A percentile compares a stretch with the other conserved stretches of the same genome.
Evolutionary conservation across 2,113 vertebrate genomes (phyloP).

Genomic region (Notarius quadriscutis): DNA sequence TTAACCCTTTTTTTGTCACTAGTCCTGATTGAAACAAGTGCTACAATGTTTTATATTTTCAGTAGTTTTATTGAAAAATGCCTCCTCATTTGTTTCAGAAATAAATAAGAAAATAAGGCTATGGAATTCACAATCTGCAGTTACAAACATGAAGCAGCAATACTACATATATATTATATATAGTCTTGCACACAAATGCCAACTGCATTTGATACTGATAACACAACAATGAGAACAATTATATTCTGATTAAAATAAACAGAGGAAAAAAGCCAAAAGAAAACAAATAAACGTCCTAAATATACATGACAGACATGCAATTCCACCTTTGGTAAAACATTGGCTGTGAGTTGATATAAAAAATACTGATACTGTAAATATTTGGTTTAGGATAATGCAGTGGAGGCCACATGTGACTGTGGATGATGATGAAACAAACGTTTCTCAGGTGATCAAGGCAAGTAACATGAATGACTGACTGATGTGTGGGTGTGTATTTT

Average conservation of each 20-base stretch:
- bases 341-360: constrained; percentile 83
- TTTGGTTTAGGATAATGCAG: constrained; percentile 79
- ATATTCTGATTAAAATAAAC: constrained; percentile 83
- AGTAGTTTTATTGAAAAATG: constrained; percentile 99
- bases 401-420: constrained; percentile 76
- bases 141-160: constrained; percentile 91
- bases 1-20: not conserved
- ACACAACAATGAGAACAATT: constrained; percentile 77
- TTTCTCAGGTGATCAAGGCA: constrained; percentile 65
- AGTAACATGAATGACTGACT: constrained; percentile 61
- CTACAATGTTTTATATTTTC: constrained; percentile 77
- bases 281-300: constrained; percentile 82
- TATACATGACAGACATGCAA: constrained; percentile 99
- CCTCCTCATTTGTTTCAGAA: constrained; percentile 97
- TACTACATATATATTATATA: constrained; percentile 82
- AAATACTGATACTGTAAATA: constrained; percentile 74
- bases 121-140: constrained; percentile 99
- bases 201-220: constrained; percentile 89
- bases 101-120: constrained; percentile 99
- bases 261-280: constrained; percentile 59
- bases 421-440: constrained; percentile 67
- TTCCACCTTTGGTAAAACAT: constrained; percentile 84
- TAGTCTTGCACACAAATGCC: constrained; percentile 88
- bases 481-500: constrained; percentile 38
- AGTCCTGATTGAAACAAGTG: not conserved